A percentile compares a stretch with the other conserved stretches of the same genome.
Evolutionary conservation across 2,888 invertebrate species (phyloP).

Genomic region (Patella pellucida): DNA sequence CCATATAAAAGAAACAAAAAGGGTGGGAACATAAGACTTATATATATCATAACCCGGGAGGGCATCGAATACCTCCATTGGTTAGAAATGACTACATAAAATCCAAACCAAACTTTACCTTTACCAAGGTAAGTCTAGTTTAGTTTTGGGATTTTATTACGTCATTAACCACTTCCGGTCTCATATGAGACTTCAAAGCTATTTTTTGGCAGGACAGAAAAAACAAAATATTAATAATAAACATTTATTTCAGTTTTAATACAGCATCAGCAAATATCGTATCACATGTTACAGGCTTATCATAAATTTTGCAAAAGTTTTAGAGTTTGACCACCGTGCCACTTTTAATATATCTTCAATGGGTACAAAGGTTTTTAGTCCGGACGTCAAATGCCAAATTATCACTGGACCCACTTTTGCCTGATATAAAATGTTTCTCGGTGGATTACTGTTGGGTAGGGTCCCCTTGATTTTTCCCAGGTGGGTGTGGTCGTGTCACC

Average conservation of each 20-base stretch:
- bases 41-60: not conserved
- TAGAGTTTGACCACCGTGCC: slow-evolving; percentile 25
- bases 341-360: slow-evolving; percentile 24
- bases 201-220: not conserved
- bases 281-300: not conserved
- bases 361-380: slow-evolving; percentile 18
- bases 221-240: slow-evolving; percentile 12
- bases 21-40: no score
- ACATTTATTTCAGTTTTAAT: slow-evolving; percentile 5
- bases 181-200: slow-evolving; percentile 31
- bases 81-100: slow-evolving; percentile 30
- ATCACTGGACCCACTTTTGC: no score
- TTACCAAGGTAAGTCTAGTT: slow-evolving; percentile 26
- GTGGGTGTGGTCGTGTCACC: no score
- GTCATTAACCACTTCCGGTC: slow-evolving; percentile 28
- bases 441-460: no score
- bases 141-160: slow-evolving; percentile 33
- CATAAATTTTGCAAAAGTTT: slow-evolving; percentile 26
- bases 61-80: slow-evolving; percentile 30
- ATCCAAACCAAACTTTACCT: slow-evolving; percentile 34
- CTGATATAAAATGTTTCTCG: no score
- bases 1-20: not conserved
- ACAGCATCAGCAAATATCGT: slow-evolving; percentile 8
- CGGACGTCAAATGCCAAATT: no score
- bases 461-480: no score